Base-by-base conservation (phyloP, 2,888 invertebrate genomes). In the Dynastes hyllus region DNA sequence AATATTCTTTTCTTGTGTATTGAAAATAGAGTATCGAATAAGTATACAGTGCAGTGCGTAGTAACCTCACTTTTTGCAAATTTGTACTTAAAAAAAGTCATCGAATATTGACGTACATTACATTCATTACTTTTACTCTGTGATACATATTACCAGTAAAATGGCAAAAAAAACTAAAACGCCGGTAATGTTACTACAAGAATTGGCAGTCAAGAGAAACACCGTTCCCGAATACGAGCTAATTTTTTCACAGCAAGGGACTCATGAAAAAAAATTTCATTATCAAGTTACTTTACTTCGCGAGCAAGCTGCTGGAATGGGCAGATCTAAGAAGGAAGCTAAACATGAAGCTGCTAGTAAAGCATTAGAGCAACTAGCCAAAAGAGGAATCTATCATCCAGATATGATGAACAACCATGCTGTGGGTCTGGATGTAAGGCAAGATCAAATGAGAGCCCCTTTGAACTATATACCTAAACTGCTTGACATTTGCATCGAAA, bases 141-240 rank as follows among this genome's bases (percentile, higher is more conserved):
- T 45, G n/a, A 55, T 55, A 55, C n/a, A 55, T 55, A 16, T 9
- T 13, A 51, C 11, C 9, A 53, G 5, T 4, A 61, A 11, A 22
- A 78, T 82, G 82, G 77, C 80, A 13, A 83, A 79, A 67, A 86
- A 82, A 78, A 89, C 90, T 83, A 94, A 94, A 87, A 94, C 93
- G 0, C 92, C 93, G 0, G 92, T 92, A 5, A 92, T 93, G 61
- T 91, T 93, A 2, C 88, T 94, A 16, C 93, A 94, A 86, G 94
- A 94, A 86, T 90, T 93, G 88, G 91, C 93, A 88, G 89, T 92
- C 4, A 92, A 92, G 83, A 87, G 89, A 29, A 88, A 89, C 0
- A 84, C 88, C 0, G 92, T 93, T 0, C 91, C 92, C 1, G 86
- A 86, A 78, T 94, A 93, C 84, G 89, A 86, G 51, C 80, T 88